phyloP scores from a whole-genome alignment of 2,113 vertebrate species.

The Tylochromis polylepis region DNA sequence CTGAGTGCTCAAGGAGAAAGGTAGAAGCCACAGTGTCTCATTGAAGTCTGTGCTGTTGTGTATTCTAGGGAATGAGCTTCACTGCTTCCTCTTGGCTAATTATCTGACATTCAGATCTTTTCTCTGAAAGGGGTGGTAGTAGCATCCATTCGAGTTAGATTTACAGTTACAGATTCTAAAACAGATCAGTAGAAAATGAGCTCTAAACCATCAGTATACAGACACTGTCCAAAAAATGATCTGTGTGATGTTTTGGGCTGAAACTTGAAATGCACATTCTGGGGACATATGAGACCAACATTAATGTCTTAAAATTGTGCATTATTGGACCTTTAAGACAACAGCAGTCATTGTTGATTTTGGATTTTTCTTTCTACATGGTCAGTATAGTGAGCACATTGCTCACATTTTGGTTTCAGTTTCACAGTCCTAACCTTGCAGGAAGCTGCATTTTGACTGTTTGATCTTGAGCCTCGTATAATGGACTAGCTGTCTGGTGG shows the following conservation, averaged over 20 bases:
- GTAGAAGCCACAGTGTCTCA: neutral
- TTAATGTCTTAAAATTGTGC: neutral
- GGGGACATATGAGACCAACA: too few relatives aligned
- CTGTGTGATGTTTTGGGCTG: too few relatives aligned
- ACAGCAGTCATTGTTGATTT: neutral
- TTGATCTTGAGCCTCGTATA: neutral
- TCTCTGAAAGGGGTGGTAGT: neutral
- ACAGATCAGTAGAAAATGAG: too few relatives aligned
- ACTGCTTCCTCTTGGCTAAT: neutral
- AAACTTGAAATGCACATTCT: too few relatives aligned
- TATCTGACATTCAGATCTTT: neutral
- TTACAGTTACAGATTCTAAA: neutral
- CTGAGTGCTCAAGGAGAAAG: neutral
- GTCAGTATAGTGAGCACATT: neutral
- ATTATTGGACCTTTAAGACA: neutral
- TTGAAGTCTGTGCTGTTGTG: neutral
- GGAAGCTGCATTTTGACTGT: neutral
- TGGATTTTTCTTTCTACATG: fast-evolving
- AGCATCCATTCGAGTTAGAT: neutral
- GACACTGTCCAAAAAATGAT: too few relatives aligned
- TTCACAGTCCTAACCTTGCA: slow-evolving; percentile 19
- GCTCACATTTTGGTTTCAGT: neutral
- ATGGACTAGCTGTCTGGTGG: slow-evolving; percentile 1
- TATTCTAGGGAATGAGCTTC: neutral
- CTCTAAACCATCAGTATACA: too few relatives aligned